Base-by-base conservation (phyloP, 30 jellyfish, hydroid and myxozoan genomes). In the Aurelia aurita complex sp. Pacific region DNA sequence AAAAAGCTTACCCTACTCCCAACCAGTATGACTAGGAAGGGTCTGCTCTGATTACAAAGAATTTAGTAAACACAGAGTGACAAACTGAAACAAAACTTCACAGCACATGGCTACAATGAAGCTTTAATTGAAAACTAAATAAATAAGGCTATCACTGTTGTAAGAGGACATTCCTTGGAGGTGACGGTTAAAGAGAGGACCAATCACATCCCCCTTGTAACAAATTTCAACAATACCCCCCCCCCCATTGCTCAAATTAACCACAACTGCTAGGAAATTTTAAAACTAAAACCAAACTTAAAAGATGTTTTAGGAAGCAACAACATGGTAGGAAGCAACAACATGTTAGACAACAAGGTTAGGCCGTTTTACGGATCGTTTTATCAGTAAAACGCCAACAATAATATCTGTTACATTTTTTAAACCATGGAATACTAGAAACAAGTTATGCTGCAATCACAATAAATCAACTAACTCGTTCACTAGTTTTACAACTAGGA, bases 1-100 rank as follows among this genome's bases (percentile, higher is more conserved):
- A 61, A 61, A 76, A 18, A 55, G 74, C 32, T 62, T 76, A 76
- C 87, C 87, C 32, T 76, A 55, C 59, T 76, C 79, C 14, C 87
- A 40, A 54, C 55, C 75, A 76, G 5, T 76, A 54, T 32, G 78
- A 54, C 33, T 76, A 18, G 42, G 57, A 76, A 76, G 78, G 74
- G 57, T 76, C 43, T 54, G 86, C 78, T 76, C 79, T 10, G 77
- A 76, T 10, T 32, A 54, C 15, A 34, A 72, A 6, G 67, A 72
- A 40, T 53, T 72, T 33, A 8, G 0, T 13, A 53, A 46, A 9
- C 82, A 72, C 67, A 10, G 82, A 10, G 82, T 17, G 67, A 33
- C 8, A 35, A 35, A 46, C 67, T 72, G 0, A 72, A 35, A 72
- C 67, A 53, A 14, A 1, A 53, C 1, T 33, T 72, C 50, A 72